phyloP scores from a whole-genome alignment of 2,113 vertebrate species.

The Mormyrus lacerda region DNA sequence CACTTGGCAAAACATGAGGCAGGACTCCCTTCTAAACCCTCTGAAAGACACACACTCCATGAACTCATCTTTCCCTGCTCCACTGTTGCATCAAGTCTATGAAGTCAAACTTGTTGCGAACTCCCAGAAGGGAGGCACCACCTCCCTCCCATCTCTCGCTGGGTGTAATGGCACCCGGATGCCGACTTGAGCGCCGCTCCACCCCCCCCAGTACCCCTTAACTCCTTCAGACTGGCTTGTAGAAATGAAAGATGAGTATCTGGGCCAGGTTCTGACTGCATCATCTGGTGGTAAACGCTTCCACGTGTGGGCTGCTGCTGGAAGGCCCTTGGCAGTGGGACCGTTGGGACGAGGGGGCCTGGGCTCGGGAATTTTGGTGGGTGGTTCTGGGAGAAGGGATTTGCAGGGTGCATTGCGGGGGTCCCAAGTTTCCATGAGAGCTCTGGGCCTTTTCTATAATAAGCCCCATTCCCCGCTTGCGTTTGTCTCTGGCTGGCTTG shows the following conservation, averaged over 20 bases:
- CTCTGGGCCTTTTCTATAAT: neutral
- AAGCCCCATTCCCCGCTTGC: neutral
- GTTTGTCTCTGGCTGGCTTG: neutral
- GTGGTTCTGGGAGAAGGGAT: neutral
- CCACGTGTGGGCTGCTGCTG: neutral
- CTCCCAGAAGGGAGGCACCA: neutral
- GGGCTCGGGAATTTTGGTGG: neutral
- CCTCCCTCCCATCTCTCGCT: neutral
- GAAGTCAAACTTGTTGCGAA: neutral
- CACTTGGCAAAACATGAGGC: neutral
- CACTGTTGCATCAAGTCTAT: neutral
- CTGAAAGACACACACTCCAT: neutral
- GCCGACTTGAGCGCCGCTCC: slow-evolving; percentile 24
- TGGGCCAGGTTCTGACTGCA: slow-evolving; percentile 6
- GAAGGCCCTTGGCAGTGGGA: neutral
- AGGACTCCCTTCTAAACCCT: neutral
- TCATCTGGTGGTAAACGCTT: neutral
- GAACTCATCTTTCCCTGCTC: neutral
- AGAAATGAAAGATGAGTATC: slow-evolving; percentile 1
- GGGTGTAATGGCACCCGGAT: slow-evolving; percentile 53
- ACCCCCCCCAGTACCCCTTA: neutral
- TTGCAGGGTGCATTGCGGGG: neutral
- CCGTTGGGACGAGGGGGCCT: neutral
- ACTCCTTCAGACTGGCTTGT: neutral
- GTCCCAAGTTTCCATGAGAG: neutral